A percentile compares a stretch with the other conserved stretches of the same genome.
phyloP scores from a whole-genome alignment of 1,140 invertebrate species.

The Rhynchophorus ferrugineus region DNA sequence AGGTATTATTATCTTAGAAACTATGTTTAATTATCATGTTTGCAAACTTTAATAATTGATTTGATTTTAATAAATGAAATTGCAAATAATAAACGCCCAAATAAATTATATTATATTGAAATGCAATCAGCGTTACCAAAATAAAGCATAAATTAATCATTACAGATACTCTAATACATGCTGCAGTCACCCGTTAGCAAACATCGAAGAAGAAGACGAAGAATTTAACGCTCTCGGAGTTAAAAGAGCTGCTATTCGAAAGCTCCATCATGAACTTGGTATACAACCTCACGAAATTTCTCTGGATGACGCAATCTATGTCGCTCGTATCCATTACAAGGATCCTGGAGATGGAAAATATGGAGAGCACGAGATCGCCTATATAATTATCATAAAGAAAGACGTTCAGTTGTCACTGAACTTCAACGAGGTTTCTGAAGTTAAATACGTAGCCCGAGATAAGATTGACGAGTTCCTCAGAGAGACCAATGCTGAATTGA shows the following conservation, averaged over 20 bases:
- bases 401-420: slow-evolving; percentile 73
- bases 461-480: slow-evolving; percentile 60
- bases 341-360: slow-evolving; percentile 63
- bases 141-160: too few relatives aligned
- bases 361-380: slow-evolving; percentile 98
- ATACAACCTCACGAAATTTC: slow-evolving; percentile 56
- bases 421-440: slow-evolving; percentile 80
- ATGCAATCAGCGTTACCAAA: slow-evolving; percentile 44
- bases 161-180: slow-evolving; percentile 89
- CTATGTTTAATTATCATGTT: too few relatives aligned
- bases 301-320: slow-evolving; percentile 64
- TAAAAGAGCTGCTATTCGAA: slow-evolving; percentile 71
- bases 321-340: slow-evolving; percentile 85
- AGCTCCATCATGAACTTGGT: slow-evolving; percentile 82
- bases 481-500: slow-evolving; percentile 60
- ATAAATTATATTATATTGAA: not conserved
- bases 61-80: too few relatives aligned
- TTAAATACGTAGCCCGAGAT: slow-evolving; percentile 62
- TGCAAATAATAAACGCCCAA: too few relatives aligned
- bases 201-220: slow-evolving; percentile 65
- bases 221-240: slow-evolving; percentile 70
- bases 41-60: too few relatives aligned
- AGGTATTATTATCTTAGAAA: too few relatives aligned
- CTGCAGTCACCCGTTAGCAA: slow-evolving; percentile 90
- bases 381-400: slow-evolving; percentile 78